Evolutionary conservation across 2,797 vertebrate species (phyloP).

Genomic region (Saguinus oedipus): DNA sequence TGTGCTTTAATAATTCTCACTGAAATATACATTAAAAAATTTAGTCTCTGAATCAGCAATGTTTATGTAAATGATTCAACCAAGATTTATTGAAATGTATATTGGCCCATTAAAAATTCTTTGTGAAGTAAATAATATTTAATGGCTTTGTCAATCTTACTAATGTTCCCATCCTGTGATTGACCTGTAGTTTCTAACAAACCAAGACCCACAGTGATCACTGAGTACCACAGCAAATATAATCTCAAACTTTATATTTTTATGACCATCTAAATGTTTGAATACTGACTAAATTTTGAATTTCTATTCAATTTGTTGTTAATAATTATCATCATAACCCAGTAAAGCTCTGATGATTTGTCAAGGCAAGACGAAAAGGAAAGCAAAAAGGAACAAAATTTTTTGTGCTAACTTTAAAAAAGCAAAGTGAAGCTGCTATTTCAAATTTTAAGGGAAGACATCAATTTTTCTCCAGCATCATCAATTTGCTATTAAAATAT

Average conservation of each 20-base stretch:
- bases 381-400: background rate
- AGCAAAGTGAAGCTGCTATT: background rate
- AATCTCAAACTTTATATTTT: background rate
- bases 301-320: conserved; percentile 30
- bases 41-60: background rate
- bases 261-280: background rate
- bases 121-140: conserved; percentile 1
- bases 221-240: background rate
- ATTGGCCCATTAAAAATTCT: background rate
- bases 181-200: background rate
- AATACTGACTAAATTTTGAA: conserved; percentile 15
- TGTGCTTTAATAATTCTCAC: conserved; percentile 3
- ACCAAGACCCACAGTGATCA: background rate
- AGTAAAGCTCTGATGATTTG: background rate
- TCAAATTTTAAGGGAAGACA: background rate
- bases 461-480: background rate
- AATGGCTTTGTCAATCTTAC: background rate
- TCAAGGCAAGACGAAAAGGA: background rate
- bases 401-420: background rate
- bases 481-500: background rate
- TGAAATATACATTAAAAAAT: background rate
- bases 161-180: background rate
- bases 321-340: background rate
- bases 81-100: background rate
- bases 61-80: background rate